Percentiles rank a stretch among this genome's conserved stretches.
phyloP scores from a whole-genome alignment of 2,888 invertebrate genomes.

The Ichneumoninae sp. region DNA sequence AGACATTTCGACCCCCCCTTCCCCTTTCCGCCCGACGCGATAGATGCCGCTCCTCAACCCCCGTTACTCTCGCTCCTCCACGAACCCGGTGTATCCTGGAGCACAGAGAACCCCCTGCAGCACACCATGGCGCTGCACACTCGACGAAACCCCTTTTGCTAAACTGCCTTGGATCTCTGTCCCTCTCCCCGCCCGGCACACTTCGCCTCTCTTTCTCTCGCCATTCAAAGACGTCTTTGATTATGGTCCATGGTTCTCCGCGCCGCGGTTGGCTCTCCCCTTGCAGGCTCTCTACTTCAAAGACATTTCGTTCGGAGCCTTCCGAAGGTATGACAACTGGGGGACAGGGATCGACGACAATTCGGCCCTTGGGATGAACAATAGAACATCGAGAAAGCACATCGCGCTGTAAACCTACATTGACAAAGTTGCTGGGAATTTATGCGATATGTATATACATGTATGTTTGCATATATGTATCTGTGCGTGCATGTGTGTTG shows the following conservation, averaged over 20 bases:
- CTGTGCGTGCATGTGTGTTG: background rate
- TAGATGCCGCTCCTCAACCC: background rate
- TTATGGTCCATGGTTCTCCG: slow-evolving; percentile 31
- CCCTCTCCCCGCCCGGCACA: background rate
- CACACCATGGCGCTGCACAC: slow-evolving; percentile 19
- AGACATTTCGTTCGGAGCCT: slow-evolving; percentile 15
- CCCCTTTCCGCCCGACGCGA: slow-evolving; percentile 23
- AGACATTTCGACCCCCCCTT: slow-evolving; percentile 32
- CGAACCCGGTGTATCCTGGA: slow-evolving; percentile 16
- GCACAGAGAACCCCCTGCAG: slow-evolving; percentile 5
- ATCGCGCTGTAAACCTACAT: background rate
- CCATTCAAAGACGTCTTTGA: slow-evolving; percentile 52
- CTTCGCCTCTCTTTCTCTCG: background rate
- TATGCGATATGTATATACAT: background rate
- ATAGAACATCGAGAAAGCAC: background rate
- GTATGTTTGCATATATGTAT: background rate
- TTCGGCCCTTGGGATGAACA: slow-evolving; percentile 1
- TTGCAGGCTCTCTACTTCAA: background rate
- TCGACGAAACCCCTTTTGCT: slow-evolving; percentile 43
- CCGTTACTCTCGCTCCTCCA: slow-evolving; percentile 32
- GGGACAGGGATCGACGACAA: slow-evolving; percentile 36
- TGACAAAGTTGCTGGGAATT: background rate
- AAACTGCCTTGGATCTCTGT: slow-evolving; percentile 28
- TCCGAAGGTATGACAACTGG: slow-evolving; percentile 10
- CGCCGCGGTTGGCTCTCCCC: slow-evolving; percentile 3